Evolutionary conservation across 2,797 vertebrate genomes (phyloP), one percentile per base, ranked within the genome.

Genomic region (Neoniphon sammara): DNA sequence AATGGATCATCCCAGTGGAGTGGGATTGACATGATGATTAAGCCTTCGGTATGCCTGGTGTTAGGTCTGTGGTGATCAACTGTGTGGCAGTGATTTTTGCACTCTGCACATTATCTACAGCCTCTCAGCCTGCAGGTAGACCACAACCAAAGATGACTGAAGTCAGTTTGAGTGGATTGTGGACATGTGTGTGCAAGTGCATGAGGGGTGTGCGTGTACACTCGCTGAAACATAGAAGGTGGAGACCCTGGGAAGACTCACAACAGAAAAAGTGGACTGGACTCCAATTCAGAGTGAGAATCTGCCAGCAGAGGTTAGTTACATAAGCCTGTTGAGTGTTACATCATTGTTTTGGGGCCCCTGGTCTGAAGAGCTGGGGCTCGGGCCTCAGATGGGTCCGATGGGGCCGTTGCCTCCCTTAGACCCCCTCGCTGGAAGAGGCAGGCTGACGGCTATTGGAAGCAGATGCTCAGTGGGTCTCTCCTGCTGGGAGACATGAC

Each of bases 281-380:
- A 39, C 47, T 60, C 27, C 49, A 46, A 34, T 1, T 77, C 46
- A 59, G 20, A 73, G 74, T 67, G 70, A 74, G 77, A 80, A 80
- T 71, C 59, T 66, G 66, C 80, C 69, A 82, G 73, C 52, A 66
- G 70, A 85, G 70, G 66, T 84, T 72, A 30, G 78, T 91, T 91
- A 86, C 74, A 71, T 89, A 89, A 90, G 78, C 66, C 82, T 73
- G 64, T 71, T 83, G 85, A 84, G 82, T 71, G 82, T 91, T 90
- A 70, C 83, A 77, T 91, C 88, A 90, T 86, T 87, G 78, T 85
- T 88, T 75, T 80, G 77, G 82, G 85, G 89, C 44, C 69, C 83
- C 75, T 0, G 12, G 49, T 72, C 69, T 21, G 0, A 18, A 81
- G 1, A 75, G 25, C 57, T 52, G 46, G 64, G 78, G 57, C 39